These are phyloP conservation scores for Thecocarcelia acutangulata DNA, from an alignment of 2,888 invertebrate species.

Conservation along the genomic window DNA sequence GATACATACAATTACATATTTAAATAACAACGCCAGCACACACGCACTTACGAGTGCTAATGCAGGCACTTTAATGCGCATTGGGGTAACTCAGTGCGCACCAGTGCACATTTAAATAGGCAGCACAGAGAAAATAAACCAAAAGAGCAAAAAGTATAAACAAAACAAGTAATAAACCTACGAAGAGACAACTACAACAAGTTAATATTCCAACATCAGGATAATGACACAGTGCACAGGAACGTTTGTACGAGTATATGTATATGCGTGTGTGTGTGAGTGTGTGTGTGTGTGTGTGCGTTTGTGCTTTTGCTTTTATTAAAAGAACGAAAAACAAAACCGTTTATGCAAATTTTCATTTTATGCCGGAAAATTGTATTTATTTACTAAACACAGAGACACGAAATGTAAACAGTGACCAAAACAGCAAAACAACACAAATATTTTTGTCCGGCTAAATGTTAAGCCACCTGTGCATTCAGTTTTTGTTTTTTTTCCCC, in stretches of 20 bases:
- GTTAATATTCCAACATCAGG: not conserved
- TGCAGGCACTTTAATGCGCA: conserved; percentile 37
- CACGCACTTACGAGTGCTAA: not conserved
- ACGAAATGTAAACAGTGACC: conserved; percentile 24
- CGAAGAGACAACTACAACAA: conserved; percentile 13
- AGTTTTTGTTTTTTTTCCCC: not conserved
- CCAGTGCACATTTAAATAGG: conserved; percentile 50
- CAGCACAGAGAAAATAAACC: conserved; percentile 19
- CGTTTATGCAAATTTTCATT: conserved; percentile 50
- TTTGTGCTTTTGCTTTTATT: not conserved
- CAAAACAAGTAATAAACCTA: conserved; percentile 12
- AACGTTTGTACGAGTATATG: not conserved
- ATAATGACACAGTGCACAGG: not conserved
- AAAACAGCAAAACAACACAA: conserved; percentile 14
- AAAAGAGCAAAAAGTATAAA: conserved; percentile 2
- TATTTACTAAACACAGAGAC: conserved; percentile 48
- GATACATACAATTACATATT: too few relatives aligned
- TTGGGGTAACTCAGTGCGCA: conserved; percentile 54
- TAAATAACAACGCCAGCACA: not conserved
- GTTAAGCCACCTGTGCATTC: not conserved
- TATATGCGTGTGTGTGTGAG: not conserved
- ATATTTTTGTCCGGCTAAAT: conserved; percentile 1
- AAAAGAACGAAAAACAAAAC: not conserved
- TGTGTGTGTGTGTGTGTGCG: too few relatives aligned
- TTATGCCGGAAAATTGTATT: conserved; percentile 53